Evolutionary conservation across 2,113 vertebrate species (phyloP), one percentile per base, ranked within the genome.

Genomic region (Tupaia chinensis): DNA sequence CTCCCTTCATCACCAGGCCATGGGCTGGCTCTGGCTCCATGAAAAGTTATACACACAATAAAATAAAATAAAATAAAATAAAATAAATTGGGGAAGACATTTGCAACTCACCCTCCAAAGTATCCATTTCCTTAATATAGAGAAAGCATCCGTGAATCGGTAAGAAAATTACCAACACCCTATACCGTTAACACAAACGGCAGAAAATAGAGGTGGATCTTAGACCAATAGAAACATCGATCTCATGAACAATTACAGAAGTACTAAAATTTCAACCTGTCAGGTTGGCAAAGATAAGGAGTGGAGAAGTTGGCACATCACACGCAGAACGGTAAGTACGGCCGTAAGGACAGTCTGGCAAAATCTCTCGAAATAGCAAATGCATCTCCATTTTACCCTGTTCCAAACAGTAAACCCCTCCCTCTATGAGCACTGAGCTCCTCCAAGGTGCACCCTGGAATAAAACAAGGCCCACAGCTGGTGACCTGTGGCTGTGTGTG

Each of bases 21-120:
- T 44, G 44, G 44, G 44, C 44, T 44, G 44, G 44, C 44, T 44
- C 44, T 44, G 44, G 44, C 44, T 44, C 44, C 44, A 44, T 44
- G 44, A 13, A 12, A 85, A 80, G 63, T 63, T 82, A 15, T 93
- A 22, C 72, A 53, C 20, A 56, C 58, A 20, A 82, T 92, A 96
- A 87, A 66, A 23, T 56, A 88, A 93, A 44, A 77, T 58, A 56
- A 74, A 93, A 83, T 44, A 6, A 95, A 87, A 89, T 44, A 61
- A 9, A 87, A 19, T 76, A 83, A 87, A 53, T 61, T 60, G 10
- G 61, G 23, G 53, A 4, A 90, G 94, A 77, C 23, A 80, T 89
- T 34, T 92, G 25, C 13, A 80, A 68, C 27, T 92, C 70, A 72
- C 29, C 76, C 10, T 84, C 56, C 66, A 84, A 84, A 90, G 14